phyloP scores from a whole-genome alignment of 2,797 vertebrate genomes.

The Aeoliscus strigatus region DNA sequence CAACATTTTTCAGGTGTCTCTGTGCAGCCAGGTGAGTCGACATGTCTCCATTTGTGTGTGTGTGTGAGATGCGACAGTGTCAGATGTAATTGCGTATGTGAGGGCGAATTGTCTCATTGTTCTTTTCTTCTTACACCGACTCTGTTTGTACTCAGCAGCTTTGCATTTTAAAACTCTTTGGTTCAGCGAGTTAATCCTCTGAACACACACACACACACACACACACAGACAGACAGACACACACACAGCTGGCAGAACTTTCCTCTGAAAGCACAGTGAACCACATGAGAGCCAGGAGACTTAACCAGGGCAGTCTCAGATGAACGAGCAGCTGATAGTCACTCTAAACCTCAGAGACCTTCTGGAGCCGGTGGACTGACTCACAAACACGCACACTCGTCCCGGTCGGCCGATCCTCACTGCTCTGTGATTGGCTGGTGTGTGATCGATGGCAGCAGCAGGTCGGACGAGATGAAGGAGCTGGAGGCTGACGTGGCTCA shows the following conservation, averaged over 20 bases:
- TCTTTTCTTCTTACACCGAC: conserved; percentile 4
- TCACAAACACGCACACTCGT: no score
- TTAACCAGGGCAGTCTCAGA: no score
- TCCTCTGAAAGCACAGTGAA: no score
- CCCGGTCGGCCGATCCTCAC: neutral
- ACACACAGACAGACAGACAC: no score
- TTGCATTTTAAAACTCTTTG: conserved; percentile 33
- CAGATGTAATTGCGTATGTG: neutral
- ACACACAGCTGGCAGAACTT: no score
- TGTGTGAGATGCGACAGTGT: neutral
- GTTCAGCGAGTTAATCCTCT: conserved; percentile 22
- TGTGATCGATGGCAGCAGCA: no score
- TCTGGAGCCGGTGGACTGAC: neutral
- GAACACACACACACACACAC: no score
- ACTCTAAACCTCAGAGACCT: neutral
- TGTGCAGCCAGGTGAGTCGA: conserved; percentile 83
- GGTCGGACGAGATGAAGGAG: neutral
- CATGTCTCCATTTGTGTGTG: no score
- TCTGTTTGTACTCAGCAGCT: conserved; percentile 23
- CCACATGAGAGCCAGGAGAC: no score
- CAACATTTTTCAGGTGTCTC: conserved; percentile 89
- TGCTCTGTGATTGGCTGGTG: no score
- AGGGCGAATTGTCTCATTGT: neutral
- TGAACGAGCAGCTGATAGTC: no score
- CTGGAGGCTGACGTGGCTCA: neutral